A percentile compares a stretch with the other conserved stretches of the same genome.
These are phyloP conservation scores for Tyria jacobaeae DNA, from an alignment of 2,888 invertebrate genomes.

Conservation along the genomic window DNA sequence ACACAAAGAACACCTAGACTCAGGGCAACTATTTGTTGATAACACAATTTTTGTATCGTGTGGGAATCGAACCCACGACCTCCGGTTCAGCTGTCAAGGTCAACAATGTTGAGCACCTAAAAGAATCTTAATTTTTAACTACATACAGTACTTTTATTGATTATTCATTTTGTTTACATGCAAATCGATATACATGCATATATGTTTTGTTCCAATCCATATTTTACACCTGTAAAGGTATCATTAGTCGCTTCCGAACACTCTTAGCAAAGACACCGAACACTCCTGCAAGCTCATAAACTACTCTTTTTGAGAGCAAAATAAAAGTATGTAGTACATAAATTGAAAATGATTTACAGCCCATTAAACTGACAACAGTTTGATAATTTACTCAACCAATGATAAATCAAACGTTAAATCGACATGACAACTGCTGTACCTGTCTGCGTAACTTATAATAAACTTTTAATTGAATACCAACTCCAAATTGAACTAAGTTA, in stretches of 20 bases:
- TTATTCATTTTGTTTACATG: too few species aligned
- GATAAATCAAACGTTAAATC: constrained; percentile 25
- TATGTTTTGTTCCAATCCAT: background rate
- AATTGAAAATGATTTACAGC: constrained; percentile 40
- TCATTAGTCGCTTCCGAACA: background rate
- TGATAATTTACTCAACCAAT: constrained; percentile 31
- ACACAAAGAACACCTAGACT: too few species aligned
- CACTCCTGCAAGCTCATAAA: constrained; percentile 7
- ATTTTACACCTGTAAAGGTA: background rate
- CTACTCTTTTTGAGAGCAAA: constrained; percentile 25
- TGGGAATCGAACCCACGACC: too few species aligned
- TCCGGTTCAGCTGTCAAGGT: too few species aligned
- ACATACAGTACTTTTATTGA: too few species aligned
- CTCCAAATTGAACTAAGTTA: constrained; percentile 49
- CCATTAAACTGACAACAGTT: constrained; percentile 28
- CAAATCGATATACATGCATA: too few species aligned
- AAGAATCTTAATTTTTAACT: too few species aligned
- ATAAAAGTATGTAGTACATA: constrained; percentile 22
- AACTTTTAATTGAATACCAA: constrained; percentile 39
- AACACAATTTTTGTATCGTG: too few species aligned
- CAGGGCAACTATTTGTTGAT: too few species aligned
- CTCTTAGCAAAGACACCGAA: too few species aligned
- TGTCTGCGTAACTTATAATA: constrained; percentile 25
- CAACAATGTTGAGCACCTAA: too few species aligned
- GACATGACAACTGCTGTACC: constrained; percentile 7